A percentile compares a stretch with the other conserved stretches of the same genome.
Conservation (phyloP, 2,113 vertebrate genomes). For the Sylvilagus bachmani region DNA sequence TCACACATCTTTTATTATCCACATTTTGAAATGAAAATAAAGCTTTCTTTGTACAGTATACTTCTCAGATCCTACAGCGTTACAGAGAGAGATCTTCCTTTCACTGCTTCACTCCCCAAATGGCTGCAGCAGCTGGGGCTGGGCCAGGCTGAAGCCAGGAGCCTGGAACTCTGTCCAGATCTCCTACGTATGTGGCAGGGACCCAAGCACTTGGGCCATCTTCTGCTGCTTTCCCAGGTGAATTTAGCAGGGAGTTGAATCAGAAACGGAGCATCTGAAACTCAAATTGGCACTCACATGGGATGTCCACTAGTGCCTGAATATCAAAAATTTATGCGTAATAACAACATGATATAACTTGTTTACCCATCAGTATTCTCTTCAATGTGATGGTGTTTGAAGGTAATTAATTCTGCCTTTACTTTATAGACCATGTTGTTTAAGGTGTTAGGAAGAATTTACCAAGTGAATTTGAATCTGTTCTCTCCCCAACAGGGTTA, state of each 20-base stretch:
- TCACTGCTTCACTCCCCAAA: too few relatives aligned
- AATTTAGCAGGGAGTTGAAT: too few relatives aligned
- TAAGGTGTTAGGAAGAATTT: background rate
- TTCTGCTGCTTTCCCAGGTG: too few relatives aligned
- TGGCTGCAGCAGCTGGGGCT: too few relatives aligned
- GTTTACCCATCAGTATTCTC: background rate
- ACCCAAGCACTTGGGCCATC: too few relatives aligned
- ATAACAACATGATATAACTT: background rate
- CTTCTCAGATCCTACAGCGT: background rate
- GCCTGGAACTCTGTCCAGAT: too few relatives aligned
- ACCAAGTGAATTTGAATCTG: background rate
- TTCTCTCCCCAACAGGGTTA: conserved; percentile 90
- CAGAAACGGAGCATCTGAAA: too few relatives aligned
- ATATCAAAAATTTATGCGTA: background rate
- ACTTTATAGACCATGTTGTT: background rate
- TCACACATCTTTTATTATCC: background rate
- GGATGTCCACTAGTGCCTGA: too few relatives aligned
- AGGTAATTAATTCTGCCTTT: background rate
- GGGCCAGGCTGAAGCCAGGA: too few relatives aligned
- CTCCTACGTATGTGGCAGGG: too few relatives aligned
- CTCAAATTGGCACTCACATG: too few relatives aligned
- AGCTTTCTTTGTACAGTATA: background rate
- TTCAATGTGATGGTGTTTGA: background rate
- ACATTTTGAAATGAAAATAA: background rate
- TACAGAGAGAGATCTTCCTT: background rate